These are phyloP conservation scores for Enteromius argenteus DNA, from an alignment of 2,797 vertebrate genomes.

Conservation along the genomic window DNA sequence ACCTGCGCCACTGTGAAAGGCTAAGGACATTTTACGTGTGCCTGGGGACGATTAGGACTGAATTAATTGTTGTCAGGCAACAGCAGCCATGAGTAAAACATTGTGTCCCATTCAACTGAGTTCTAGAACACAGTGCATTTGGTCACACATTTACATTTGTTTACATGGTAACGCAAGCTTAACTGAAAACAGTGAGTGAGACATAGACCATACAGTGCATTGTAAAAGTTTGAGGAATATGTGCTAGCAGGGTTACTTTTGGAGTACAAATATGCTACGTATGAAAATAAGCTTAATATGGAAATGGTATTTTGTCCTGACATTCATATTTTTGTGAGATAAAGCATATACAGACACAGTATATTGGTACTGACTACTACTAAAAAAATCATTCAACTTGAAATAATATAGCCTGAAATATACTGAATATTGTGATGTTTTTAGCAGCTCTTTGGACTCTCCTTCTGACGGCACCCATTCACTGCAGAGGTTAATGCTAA, in stretches of 20 bases:
- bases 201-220: too few species aligned
- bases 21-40: constrained; percentile 16
- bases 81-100: constrained; percentile 28
- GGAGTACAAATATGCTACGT: neutral
- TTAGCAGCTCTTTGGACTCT: neutral
- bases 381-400: too few species aligned
- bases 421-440: neutral
- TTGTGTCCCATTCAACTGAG: constrained; percentile 6
- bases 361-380: neutral
- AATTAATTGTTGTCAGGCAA: constrained; percentile 40
- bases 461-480: neutral
- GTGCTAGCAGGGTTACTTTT: neutral
- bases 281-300: neutral
- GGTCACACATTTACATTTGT: constrained; percentile 15
- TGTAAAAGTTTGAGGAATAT: neutral
- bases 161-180: neutral
- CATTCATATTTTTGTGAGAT: neutral
- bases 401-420: too few species aligned
- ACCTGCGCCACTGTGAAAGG: neutral
- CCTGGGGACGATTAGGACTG: constrained; percentile 33
- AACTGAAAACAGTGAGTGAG: neutral
- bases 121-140: constrained; percentile 2
- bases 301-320: neutral
- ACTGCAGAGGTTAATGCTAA: neutral
- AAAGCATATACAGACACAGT: neutral